phyloP scores from a whole-genome alignment of 2,113 vertebrate species.

The Andinoacara biseriatus region DNA sequence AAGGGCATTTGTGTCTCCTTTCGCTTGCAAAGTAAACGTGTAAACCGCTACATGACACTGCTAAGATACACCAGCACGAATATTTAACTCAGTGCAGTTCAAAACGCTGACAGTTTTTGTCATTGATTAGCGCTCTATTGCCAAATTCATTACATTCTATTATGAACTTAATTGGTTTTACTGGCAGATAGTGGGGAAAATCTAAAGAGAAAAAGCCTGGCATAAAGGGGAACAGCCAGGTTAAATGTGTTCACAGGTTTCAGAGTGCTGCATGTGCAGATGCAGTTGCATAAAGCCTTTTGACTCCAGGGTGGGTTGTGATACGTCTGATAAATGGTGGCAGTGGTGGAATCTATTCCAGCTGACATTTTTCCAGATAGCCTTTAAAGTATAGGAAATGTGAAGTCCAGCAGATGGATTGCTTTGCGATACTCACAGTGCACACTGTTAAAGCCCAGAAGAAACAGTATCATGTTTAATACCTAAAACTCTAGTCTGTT shows the following conservation, averaged over 20 bases:
- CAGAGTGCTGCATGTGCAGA: neutral
- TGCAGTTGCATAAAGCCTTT: neutral
- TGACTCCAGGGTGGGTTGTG: neutral
- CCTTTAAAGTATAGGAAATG: neutral
- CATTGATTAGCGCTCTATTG: neutral
- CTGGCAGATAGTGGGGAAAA: neutral
- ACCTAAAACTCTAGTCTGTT: neutral
- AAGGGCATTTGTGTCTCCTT: neutral
- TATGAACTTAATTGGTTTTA: neutral
- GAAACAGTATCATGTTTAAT: neutral
- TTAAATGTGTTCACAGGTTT: neutral
- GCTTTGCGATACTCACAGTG: neutral
- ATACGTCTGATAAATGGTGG: neutral
- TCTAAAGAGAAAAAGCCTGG: neutral
- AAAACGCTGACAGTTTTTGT: neutral
- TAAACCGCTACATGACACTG: neutral
- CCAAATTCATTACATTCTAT: neutral
- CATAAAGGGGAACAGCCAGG: neutral
- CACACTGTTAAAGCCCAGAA: neutral
- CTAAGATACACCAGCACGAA: neutral
- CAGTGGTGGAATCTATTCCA: too few species aligned
- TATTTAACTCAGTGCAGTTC: neutral
- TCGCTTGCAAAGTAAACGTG: neutral
- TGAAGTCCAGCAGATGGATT: neutral
- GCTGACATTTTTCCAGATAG: neutral